Evolutionary conservation across 2,113 vertebrate genomes (phyloP).

Genomic region (Physeter macrocephalus): DNA sequence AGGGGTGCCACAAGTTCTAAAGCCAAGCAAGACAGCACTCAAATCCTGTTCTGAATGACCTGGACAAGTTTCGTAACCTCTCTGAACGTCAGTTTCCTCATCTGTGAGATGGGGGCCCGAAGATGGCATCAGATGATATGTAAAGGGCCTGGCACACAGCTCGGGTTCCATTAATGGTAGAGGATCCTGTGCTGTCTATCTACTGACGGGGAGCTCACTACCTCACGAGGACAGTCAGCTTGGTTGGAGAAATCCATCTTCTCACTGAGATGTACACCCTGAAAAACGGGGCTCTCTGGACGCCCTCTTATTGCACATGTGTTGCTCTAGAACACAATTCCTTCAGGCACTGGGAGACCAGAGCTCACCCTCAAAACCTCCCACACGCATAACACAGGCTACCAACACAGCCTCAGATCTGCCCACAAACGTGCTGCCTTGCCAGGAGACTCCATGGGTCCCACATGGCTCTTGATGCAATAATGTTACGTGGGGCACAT

Average conservation of each 20-base stretch:
- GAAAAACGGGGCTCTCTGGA: neutral
- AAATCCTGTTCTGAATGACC: neutral
- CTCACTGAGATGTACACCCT: neutral
- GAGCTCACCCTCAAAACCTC: neutral
- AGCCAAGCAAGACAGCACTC: neutral
- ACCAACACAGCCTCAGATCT: neutral
- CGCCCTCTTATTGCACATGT: neutral
- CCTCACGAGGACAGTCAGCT: neutral
- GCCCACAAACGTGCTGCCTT: neutral
- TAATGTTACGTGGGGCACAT: accelerated
- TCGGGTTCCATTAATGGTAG: neutral
- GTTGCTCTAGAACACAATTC: neutral
- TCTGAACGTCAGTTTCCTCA: neutral
- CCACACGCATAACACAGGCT: neutral
- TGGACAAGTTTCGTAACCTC: neutral
- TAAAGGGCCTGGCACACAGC: neutral
- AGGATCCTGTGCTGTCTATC: neutral
- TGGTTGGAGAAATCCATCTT: neutral
- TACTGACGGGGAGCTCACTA: neutral
- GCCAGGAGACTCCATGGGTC: neutral
- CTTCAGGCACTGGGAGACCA: neutral
- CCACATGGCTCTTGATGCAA: accelerated
- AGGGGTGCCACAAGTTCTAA: neutral
- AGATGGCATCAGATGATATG: neutral
- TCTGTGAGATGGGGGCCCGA: neutral